phyloP scores from a whole-genome alignment of 1,140 invertebrate species.

The Cydia amplana region DNA sequence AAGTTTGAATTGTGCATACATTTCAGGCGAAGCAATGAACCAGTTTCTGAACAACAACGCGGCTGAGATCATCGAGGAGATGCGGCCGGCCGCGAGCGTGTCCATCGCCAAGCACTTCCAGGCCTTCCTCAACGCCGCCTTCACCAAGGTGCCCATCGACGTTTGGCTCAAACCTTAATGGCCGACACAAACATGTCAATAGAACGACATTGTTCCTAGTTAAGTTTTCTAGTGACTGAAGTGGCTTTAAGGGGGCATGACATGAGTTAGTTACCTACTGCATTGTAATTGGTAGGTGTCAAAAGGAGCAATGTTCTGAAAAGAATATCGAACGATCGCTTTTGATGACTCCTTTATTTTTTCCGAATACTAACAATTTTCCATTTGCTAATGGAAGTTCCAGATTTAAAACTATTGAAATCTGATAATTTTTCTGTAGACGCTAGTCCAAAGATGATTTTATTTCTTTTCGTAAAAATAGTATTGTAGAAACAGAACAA shows the following conservation, averaged over 20 bases:
- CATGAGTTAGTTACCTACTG: neutral
- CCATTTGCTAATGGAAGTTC: neutral
- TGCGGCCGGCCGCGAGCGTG: constrained; percentile 87
- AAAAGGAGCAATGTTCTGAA: neutral
- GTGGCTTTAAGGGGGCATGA: neutral
- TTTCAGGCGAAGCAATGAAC: constrained; percentile 88
- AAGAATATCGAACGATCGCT: too few species aligned
- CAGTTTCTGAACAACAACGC: constrained; percentile 92
- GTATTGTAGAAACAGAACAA: too few species aligned
- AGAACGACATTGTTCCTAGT: neutral
- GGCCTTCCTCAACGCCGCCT: constrained; percentile 87
- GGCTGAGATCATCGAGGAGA: constrained; percentile 90
- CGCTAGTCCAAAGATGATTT: constrained; percentile 10
- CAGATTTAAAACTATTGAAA: neutral
- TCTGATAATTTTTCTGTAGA: neutral
- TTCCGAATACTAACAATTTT: neutral
- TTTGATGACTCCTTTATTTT: too few species aligned
- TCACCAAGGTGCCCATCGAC: constrained; percentile 87
- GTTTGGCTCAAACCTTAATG: constrained; percentile 84
- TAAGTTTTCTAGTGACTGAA: neutral
- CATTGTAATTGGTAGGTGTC: neutral
- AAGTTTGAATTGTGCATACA: too few species aligned
- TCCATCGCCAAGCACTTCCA: constrained; percentile 89
- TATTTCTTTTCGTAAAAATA: neutral
- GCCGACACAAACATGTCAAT: neutral